phyloP scores from a whole-genome alignment of 2,888 invertebrate genomes.

The Hymenopus coronatus region DNA sequence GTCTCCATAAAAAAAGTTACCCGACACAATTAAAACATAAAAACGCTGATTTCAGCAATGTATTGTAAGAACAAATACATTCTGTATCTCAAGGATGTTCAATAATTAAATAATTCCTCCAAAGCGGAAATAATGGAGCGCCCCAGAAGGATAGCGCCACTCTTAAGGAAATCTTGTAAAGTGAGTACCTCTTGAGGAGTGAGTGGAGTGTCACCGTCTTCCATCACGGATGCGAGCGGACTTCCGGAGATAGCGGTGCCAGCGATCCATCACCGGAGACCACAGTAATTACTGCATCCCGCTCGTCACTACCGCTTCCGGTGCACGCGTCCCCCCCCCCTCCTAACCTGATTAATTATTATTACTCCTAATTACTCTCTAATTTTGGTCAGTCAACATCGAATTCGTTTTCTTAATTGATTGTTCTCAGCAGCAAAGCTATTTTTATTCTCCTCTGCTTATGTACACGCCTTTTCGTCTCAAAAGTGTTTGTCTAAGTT shows the following conservation, averaged over 20 bases:
- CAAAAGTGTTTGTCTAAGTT: not conserved
- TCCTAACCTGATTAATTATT: not conserved
- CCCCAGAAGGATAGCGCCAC: not conserved
- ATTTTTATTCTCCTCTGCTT: not conserved
- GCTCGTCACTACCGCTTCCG: not conserved
- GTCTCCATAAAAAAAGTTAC: too few relatives aligned
- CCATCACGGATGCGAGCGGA: not conserved
- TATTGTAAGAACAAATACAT: too few relatives aligned
- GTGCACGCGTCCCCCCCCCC: not conserved
- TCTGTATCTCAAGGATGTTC: too few relatives aligned
- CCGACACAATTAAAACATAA: too few relatives aligned
- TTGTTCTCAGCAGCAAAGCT: not conserved
- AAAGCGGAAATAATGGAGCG: too few relatives aligned
- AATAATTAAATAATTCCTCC: too few relatives aligned
- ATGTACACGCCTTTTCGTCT: not conserved
- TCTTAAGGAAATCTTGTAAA: not conserved
- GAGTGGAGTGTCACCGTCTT: not conserved
- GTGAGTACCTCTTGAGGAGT: not conserved
- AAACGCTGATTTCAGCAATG: too few relatives aligned
- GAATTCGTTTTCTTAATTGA: not conserved
- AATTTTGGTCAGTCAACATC: not conserved
- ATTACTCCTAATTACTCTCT: not conserved
- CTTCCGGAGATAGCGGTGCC: not conserved
- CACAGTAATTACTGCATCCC: not conserved
- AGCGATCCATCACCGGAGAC: not conserved